Evolutionary conservation across 1,140 invertebrate genomes (phyloP).

Genomic region (Leptestheria dahalacensis): DNA sequence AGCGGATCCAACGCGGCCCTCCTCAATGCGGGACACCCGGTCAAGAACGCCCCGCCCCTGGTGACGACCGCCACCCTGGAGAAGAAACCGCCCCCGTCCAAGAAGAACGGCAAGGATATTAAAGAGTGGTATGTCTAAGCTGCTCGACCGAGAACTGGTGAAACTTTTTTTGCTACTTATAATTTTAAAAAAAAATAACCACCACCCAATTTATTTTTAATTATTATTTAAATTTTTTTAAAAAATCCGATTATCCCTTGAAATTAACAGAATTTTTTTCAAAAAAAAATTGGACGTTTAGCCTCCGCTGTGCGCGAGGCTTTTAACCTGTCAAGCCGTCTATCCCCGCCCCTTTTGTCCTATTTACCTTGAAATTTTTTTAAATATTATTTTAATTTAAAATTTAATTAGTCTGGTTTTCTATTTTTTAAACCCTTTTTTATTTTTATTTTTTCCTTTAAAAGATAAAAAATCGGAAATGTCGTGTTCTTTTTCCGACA

Average conservation of each 20-base stretch:
- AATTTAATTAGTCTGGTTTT: too few species aligned
- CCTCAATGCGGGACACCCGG: conserved; percentile 33
- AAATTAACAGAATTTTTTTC: neutral
- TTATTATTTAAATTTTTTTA: too few species aligned
- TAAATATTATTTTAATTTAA: too few species aligned
- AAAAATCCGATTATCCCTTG: too few species aligned
- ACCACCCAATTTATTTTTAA: too few species aligned
- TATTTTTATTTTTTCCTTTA: too few species aligned
- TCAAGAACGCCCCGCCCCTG: conserved; percentile 31
- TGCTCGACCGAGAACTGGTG: too few species aligned
- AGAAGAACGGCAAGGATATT: conserved; percentile 68
- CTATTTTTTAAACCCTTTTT: too few species aligned
- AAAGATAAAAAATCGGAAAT: neutral
- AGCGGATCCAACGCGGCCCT: conserved; percentile 45
- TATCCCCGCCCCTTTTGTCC: neutral
- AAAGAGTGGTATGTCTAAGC: conserved; percentile 88
- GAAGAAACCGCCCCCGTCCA: conserved; percentile 33
- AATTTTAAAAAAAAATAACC: too few species aligned
- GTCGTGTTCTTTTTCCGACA: too few species aligned
- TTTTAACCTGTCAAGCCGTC: neutral
- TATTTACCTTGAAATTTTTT: neutral
- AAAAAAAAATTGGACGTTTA: neutral
- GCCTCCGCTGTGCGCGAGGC: neutral
- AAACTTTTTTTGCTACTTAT: too few species aligned
- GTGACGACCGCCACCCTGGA: conserved; percentile 28